phyloP scores from a whole-genome alignment of 2,113 vertebrate species.

The Anolis carolinensis region DNA sequence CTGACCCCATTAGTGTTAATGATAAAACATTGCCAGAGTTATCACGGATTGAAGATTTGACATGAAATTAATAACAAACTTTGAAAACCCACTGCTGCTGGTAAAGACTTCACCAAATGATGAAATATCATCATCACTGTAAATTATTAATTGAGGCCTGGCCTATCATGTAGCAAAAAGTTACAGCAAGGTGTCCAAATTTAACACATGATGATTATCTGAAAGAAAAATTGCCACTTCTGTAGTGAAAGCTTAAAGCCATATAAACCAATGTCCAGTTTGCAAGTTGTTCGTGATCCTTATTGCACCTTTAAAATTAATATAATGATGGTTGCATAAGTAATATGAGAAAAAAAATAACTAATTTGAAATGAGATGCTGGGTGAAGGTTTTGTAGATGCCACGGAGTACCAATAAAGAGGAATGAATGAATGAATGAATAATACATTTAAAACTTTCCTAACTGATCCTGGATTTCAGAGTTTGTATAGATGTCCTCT shows the following conservation, averaged over 20 bases:
- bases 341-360: too few species aligned
- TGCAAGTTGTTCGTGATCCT: constrained; percentile 62
- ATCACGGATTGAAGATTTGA: constrained; percentile 6
- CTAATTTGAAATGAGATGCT: too few species aligned
- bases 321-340: too few species aligned
- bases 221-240: constrained; percentile 62
- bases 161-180: constrained; percentile 62
- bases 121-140: constrained; percentile 40
- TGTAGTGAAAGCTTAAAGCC: constrained; percentile 59
- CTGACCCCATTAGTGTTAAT: constrained; percentile 23
- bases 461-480: too few species aligned
- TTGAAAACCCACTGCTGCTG: constrained; percentile 49
- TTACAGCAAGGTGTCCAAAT: constrained; percentile 58
- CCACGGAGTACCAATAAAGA: too few species aligned
- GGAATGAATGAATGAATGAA: too few species aligned
- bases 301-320: constrained; percentile 26
- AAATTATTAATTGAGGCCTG: constrained; percentile 56
- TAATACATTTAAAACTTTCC: too few species aligned
- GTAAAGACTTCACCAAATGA: constrained; percentile 49
- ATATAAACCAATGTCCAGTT: constrained; percentile 55
- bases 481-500: too few species aligned
- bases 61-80: constrained; percentile 37
- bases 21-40: constrained; percentile 31
- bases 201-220: constrained; percentile 61
- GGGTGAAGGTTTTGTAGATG: too few species aligned